Evolutionary conservation across 30 jellyfish, hydroid and myxozoan genomes (phyloP), one percentile per base, ranked within the genome.

Genomic region (Chironex yamaguchii): DNA sequence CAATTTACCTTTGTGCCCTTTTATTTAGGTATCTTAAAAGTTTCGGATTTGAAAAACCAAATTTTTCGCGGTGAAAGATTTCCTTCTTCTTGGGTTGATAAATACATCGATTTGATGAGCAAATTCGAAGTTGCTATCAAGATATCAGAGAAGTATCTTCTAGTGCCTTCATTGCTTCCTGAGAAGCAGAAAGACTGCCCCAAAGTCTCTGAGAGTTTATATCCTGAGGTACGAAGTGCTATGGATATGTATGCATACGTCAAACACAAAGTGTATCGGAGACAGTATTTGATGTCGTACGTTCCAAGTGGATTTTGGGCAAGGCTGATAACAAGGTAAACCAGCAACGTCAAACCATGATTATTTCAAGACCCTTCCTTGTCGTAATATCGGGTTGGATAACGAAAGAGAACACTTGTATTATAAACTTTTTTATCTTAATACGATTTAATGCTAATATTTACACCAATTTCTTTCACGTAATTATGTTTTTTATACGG

Each of bases 241-340:
- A 94, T 94, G 99, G 65, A 79, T 64, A 66, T 51, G 34, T 49
- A 36, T 31, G 77, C 99, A n/a, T 94, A 89, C 30, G 27, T 76
- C 29, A 82, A 88, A 2, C 83, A 71, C 11, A 54, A 49, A 12
- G 97, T 88, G 0, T 87, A 49, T 58, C 52, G 99, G 17, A 76
- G 99, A 49, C 97, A 88, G 70, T 94, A 94, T 49, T 89, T 89
- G 9, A 76, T 94, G 90, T 42, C 97, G 4, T 89, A 94, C 49
- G 92, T 94, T 6, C 99, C 99, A 35, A 88, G 99, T 88, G 99
- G 99, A 25, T 94, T 94, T 68, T 94, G 99, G 99, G 97, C 99
- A 35, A 90, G 99, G 2, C 79, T 94, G 28, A 68, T 94, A 34
- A 94, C 97, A 30, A 88, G 99, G 99, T 94, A 81, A 0, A 89